Evolutionary conservation across 2,888 invertebrate genomes (phyloP).

Genomic region (Cecidostiba fungosa): DNA sequence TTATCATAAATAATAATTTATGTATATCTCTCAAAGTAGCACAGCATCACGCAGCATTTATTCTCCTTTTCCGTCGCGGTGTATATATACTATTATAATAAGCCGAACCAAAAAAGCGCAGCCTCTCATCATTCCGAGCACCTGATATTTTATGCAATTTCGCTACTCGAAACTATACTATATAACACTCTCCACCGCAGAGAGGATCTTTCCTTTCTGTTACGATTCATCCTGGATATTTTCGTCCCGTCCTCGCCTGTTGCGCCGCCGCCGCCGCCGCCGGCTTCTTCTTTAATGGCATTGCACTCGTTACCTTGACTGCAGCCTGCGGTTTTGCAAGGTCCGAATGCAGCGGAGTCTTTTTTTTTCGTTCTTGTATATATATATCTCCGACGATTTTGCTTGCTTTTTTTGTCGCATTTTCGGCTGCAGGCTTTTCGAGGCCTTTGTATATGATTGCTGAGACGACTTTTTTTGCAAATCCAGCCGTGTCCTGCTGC

Average conservation of each 20-base stretch:
- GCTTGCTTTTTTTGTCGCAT: neutral
- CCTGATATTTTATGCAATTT: slow-evolving; percentile 19
- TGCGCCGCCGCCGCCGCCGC: slow-evolving; percentile 52
- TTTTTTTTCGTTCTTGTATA: slow-evolving; percentile 16
- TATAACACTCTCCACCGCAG: neutral
- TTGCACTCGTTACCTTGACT: slow-evolving; percentile 66
- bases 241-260: slow-evolving; percentile 57
- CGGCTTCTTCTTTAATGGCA: slow-evolving; percentile 63
- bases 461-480: slow-evolving; percentile 55
- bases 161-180: neutral
- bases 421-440: slow-evolving; percentile 49
- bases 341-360: slow-evolving; percentile 58
- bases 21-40: neutral
- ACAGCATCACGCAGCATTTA: neutral
- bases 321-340: slow-evolving; percentile 65
- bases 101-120: neutral
- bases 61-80: slow-evolving; percentile 1
- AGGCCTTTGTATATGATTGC: slow-evolving; percentile 55
- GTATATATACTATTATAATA: too few relatives aligned
- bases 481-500: slow-evolving; percentile 37
- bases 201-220: neutral
- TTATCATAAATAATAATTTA: too few relatives aligned
- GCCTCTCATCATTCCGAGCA: neutral
- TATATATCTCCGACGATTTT: neutral
- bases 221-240: slow-evolving; percentile 52